phyloP scores from a whole-genome alignment of 1,140 invertebrate species.

The Drosophila aff. region DNA sequence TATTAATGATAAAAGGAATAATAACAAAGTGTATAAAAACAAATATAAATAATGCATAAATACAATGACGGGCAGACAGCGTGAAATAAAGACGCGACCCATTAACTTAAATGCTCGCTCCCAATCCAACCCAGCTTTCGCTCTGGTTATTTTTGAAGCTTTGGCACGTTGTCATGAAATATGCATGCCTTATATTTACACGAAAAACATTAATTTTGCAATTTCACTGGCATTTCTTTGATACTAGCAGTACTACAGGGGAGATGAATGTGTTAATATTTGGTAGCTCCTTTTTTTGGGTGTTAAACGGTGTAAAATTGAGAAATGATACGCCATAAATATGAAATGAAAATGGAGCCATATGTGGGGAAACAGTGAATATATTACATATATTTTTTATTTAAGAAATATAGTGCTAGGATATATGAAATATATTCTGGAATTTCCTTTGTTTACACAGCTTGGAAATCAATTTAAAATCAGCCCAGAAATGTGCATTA shows the following conservation, averaged over 20 bases:
- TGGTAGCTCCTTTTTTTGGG: constrained; percentile 1
- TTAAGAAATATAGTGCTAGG: neutral
- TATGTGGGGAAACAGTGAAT: neutral
- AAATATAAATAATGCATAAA: constrained; percentile 73
- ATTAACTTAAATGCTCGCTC: constrained; percentile 68
- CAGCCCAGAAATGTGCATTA: neutral
- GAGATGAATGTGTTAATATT: constrained; percentile 48
- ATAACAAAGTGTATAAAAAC: constrained; percentile 30
- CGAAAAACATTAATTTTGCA: constrained; percentile 70
- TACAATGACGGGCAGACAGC: constrained; percentile 56
- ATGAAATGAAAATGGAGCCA: constrained; percentile 17
- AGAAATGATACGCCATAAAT: constrained; percentile 26
- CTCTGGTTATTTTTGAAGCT: constrained; percentile 53
- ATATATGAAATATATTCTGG: neutral
- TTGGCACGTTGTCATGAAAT: constrained; percentile 70
- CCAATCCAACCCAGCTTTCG: constrained; percentile 2
- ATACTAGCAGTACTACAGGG: neutral
- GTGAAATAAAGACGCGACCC: constrained; percentile 67
- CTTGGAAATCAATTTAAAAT: neutral
- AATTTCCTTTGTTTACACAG: neutral
- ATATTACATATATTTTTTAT: constrained; percentile 1
- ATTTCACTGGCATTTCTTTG: constrained; percentile 59
- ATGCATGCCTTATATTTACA: constrained; percentile 70
- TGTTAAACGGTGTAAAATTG: constrained; percentile 34
- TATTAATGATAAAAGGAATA: constrained; percentile 52